These are phyloP conservation scores for Sussaba pulchella DNA, from an alignment of 2,888 invertebrate species.

Conservation along the genomic window DNA sequence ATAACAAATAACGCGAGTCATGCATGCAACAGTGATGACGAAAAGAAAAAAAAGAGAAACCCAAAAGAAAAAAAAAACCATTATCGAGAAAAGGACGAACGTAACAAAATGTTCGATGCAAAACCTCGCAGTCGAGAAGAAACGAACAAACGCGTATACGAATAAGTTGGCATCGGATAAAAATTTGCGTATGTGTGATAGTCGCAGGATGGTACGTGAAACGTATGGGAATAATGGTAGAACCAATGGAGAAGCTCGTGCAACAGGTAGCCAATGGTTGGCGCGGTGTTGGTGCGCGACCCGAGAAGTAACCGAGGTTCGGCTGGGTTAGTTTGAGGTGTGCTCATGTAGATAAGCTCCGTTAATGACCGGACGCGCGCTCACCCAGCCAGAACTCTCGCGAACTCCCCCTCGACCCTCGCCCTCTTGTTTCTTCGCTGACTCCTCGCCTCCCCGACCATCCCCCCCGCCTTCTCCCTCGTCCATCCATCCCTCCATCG, in stretches of 20 bases:
- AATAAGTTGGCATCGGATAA: too few relatives aligned
- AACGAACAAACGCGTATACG: background rate
- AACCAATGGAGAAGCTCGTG: too few relatives aligned
- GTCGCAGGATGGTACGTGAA: too few relatives aligned
- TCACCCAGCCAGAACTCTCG: conserved; percentile 84
- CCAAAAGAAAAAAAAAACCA: background rate
- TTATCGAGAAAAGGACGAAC: conserved; percentile 12
- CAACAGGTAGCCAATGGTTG: conserved; percentile 58
- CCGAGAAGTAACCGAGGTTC: conserved; percentile 73
- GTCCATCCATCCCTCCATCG: conserved; percentile 13
- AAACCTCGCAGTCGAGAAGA: background rate
- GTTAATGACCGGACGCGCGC: conserved; percentile 84
- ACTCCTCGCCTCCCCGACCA: conserved; percentile 45
- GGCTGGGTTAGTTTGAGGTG: conserved; percentile 83
- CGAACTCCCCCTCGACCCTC: conserved; percentile 78
- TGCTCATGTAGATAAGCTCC: conserved; percentile 85
- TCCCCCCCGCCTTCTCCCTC: conserved; percentile 64
- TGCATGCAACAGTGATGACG: conserved; percentile 13
- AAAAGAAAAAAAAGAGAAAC: background rate
- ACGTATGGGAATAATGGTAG: too few relatives aligned
- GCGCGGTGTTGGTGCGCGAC: conserved; percentile 22
- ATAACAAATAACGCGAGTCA: conserved; percentile 10
- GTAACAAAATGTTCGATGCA: conserved; percentile 24
- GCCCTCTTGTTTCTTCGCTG: conserved; percentile 60
- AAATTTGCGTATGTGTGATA: too few relatives aligned